Evolutionary conservation across 2,888 invertebrate species (phyloP).

Genomic region (Elgonia sp.): DNA sequence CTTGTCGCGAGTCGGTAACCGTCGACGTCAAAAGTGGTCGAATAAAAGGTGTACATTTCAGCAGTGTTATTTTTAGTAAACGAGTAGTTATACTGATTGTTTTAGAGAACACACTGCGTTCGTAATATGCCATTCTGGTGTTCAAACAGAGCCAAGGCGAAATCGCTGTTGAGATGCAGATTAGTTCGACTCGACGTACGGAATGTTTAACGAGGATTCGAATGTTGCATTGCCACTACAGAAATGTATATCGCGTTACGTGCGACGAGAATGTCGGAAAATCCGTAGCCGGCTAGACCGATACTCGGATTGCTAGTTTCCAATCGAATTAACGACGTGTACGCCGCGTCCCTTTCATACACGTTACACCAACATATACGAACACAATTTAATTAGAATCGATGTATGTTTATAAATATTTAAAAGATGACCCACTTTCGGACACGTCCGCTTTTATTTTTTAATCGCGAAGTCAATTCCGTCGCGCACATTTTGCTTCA

Average conservation of each 20-base stretch:
- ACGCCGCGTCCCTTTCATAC: constrained; percentile 60
- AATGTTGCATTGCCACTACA: constrained; percentile 69
- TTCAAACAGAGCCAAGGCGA: constrained; percentile 70
- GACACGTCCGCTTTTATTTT: background rate
- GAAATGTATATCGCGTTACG: constrained; percentile 72
- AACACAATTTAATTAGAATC: constrained; percentile 64
- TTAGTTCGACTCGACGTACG: constrained; percentile 80
- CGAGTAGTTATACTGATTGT: constrained; percentile 52
- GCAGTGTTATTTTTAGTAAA: constrained; percentile 33
- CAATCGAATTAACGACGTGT: constrained; percentile 82
- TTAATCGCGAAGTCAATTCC: too few relatives aligned
- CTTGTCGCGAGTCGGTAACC: background rate
- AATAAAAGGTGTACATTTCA: background rate
- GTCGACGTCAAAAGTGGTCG: background rate
- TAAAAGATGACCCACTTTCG: constrained; percentile 55
- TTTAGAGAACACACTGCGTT: constrained; percentile 63
- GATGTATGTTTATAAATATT: constrained; percentile 65
- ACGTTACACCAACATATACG: constrained; percentile 51
- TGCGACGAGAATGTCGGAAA: constrained; percentile 67
- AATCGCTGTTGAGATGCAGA: constrained; percentile 79
- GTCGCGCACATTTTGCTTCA: too few relatives aligned
- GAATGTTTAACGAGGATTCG: constrained; percentile 82
- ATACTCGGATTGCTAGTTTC: constrained; percentile 81
- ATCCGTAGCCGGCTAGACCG: constrained; percentile 74
- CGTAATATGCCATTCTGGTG: constrained; percentile 64